Conservation (phyloP, 2,113 vertebrate species). For the Craseonycteris thonglongyai region DNA sequence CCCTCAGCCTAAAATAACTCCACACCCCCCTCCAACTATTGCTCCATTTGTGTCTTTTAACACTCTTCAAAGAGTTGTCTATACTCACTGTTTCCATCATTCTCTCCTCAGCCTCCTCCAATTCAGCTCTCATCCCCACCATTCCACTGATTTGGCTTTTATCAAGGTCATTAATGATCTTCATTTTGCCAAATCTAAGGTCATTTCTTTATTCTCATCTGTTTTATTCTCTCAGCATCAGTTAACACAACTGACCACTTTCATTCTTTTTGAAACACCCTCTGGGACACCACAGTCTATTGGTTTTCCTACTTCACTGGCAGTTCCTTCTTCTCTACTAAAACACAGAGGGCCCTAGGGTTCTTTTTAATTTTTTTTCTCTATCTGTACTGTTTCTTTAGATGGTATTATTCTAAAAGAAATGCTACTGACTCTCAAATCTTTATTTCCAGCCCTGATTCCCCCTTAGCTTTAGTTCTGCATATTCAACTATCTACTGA, state of each 20-base stretch:
- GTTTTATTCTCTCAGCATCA: background rate
- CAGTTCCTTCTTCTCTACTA: background rate
- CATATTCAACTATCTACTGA: background rate
- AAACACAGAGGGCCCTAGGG: background rate
- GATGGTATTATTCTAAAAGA: background rate
- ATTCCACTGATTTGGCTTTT: background rate
- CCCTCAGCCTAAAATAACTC: background rate
- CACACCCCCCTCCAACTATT: background rate
- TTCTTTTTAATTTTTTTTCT: background rate
- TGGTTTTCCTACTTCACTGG: background rate
- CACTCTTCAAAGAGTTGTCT: background rate
- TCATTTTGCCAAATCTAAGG: background rate
- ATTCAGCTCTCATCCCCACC: background rate
- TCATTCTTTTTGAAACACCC: background rate
- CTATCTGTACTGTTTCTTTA: background rate
- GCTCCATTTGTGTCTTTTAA: slow-evolving; percentile 13
- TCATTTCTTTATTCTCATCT: background rate
- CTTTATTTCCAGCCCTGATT: background rate
- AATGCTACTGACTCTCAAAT: background rate
- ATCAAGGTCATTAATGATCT: background rate
- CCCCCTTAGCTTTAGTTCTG: background rate
- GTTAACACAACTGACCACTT: background rate
- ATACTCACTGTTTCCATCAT: background rate
- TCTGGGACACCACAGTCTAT: background rate
- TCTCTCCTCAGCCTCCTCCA: background rate